These are phyloP conservation scores for Eledone cirrhosa DNA, from an alignment of 2,888 invertebrate species.

Conservation along the genomic window DNA sequence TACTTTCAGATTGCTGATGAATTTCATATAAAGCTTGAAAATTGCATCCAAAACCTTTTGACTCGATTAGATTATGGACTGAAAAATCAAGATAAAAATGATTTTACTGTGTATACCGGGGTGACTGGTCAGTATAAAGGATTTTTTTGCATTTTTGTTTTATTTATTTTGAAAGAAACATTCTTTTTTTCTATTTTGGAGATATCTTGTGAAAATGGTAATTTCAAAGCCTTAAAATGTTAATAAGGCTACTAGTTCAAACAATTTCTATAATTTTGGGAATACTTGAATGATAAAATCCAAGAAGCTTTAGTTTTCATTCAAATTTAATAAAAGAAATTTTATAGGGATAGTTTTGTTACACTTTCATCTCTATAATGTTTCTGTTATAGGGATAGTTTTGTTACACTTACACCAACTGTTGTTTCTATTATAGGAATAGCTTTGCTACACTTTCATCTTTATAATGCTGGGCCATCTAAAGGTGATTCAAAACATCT, in stretches of 20 bases:
- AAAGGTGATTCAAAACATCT: conserved; percentile 54
- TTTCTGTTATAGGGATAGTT: too few relatives aligned
- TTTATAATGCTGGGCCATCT: conserved; percentile 52
- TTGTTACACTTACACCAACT: too few relatives aligned
- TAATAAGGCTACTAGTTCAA: too few relatives aligned
- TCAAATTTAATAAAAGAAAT: not conserved
- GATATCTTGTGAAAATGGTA: too few relatives aligned
- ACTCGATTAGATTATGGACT: conserved; percentile 41
- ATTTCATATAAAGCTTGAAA: not conserved
- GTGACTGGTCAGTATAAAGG: conserved; percentile 69
- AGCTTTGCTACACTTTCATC: conserved; percentile 74
- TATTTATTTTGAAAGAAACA: not conserved
- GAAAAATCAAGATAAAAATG: conserved; percentile 60
- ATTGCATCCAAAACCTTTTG: conserved; percentile 38
- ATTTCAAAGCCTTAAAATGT: too few relatives aligned
- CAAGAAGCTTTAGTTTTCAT: not conserved
- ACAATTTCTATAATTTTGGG: too few relatives aligned
- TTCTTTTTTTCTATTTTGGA: too few relatives aligned
- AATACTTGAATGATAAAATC: too few relatives aligned
- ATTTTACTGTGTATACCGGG: conserved; percentile 81
- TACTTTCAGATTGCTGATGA: not conserved
- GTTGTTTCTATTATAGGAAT: conserved; percentile 68
- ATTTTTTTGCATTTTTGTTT: not conserved
- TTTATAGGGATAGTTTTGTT: not conserved
- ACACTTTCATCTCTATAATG: not conserved